Base-by-base conservation (phyloP, 2,113 vertebrate genomes). In the Cyprinodon variegatus region DNA sequence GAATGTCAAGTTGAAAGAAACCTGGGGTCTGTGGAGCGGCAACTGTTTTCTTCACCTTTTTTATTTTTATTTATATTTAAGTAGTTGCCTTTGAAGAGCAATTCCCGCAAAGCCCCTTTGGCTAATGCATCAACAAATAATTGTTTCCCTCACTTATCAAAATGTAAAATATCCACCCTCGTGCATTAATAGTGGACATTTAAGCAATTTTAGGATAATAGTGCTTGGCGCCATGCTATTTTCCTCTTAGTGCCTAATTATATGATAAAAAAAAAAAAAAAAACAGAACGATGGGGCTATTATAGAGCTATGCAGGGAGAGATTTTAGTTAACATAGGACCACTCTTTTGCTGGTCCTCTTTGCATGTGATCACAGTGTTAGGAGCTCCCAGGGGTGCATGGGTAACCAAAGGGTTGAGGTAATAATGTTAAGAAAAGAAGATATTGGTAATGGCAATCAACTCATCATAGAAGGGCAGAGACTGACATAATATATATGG, bases 371-470 rank as follows among this genome's bases (percentile, higher is more conserved):
- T 79, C 65, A 36, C 70, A 74, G 83, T 84, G 69, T 78, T 86
- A 90, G 90, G 81, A 80, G 82, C 74, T 91, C 88, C 89, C 87
- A 66, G 72, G 80, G 85, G 87, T 80, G 38, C 37, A 29, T 36
- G 71, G 74, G 70, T 89, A 83, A 84, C 82, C 74, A 50, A 81
- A 78, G 86, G 86, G 81, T 86, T 78, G 82, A 86, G 71, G 82
- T 88, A 91, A 91, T 91, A 88, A 88, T 82, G 89, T 83, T 79
- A 84, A 77, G 80, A 91, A n/a, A 72, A 83, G 79, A 77, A 85
- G 78, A 88, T 81, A 62, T 70, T 82, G 78, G 83, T 87, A 91
- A 88, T 92, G 90, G 86, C 85, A 83, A 83, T 85, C 81, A 70
- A 77, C 70, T 70, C 63, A n/a, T 82, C 79, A 88, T 72, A 65